Conservation (phyloP, 1,140 invertebrate genomes). For the Heliconius congener region DNA sequence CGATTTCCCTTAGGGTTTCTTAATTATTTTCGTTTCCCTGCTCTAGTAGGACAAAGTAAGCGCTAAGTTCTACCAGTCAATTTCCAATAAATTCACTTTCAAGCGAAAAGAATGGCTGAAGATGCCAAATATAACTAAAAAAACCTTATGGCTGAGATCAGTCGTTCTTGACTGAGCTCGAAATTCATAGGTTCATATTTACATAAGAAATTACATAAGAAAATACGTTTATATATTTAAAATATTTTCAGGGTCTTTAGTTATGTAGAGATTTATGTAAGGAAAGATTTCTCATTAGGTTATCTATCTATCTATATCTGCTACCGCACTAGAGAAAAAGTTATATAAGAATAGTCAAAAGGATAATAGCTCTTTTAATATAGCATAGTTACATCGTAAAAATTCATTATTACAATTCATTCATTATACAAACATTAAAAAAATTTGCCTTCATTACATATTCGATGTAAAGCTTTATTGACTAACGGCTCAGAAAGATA, state of each 20-base stretch:
- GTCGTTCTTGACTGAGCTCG: not conserved
- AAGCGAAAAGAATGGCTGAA: too few species aligned
- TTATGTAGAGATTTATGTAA: too few species aligned
- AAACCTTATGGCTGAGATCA: not conserved
- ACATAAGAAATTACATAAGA: not conserved
- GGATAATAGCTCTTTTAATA: not conserved
- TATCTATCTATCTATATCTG: too few species aligned
- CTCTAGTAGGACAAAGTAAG: too few species aligned
- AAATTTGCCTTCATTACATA: constrained; percentile 23
- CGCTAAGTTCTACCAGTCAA: too few species aligned
- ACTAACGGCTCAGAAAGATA: constrained; percentile 79
- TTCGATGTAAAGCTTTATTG: constrained; percentile 55
- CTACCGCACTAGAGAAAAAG: too few species aligned
- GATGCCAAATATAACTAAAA: too few species aligned
- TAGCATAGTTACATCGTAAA: not conserved
- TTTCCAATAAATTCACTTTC: too few species aligned
- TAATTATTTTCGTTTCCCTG: too few species aligned
- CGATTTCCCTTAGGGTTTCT: too few species aligned
- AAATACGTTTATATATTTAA: not conserved
- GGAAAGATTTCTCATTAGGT: too few species aligned
- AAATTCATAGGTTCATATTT: not conserved
- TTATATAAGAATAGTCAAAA: not conserved
- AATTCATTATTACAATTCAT: not conserved
- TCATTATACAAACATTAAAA: constrained; percentile 10
- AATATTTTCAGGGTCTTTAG: too few species aligned